phyloP scores from a whole-genome alignment of 2,113 vertebrate genomes.

The Coptodon rendalli region DNA sequence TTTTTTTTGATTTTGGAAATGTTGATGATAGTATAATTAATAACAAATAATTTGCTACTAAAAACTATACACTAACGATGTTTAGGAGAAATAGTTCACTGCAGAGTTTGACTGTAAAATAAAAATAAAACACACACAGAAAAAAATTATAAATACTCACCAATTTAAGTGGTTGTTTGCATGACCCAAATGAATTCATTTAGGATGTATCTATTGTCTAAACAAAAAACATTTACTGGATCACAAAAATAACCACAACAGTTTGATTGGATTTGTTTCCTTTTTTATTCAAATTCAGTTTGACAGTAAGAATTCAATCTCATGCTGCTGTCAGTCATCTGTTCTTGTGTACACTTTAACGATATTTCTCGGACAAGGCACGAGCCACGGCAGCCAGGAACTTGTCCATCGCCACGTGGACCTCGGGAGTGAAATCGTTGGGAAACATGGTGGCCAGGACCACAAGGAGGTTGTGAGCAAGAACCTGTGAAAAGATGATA shows the following conservation, averaged over 20 bases:
- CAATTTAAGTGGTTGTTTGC: not conserved
- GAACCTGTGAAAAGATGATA: slow-evolving; percentile 33
- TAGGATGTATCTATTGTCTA: not conserved
- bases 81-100: not conserved
- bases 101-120: not conserved
- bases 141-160: not conserved
- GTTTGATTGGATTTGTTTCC: not conserved
- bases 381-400: slow-evolving; percentile 55
- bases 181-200: not conserved
- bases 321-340: not conserved
- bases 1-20: not conserved
- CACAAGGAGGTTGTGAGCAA: slow-evolving; percentile 65
- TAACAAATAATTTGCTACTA: not conserved
- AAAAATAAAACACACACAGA: not conserved
- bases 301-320: not conserved
- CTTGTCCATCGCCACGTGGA: slow-evolving; percentile 69
- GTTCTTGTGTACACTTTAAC: slow-evolving; percentile 23
- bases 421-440: slow-evolving; percentile 60
- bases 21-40: not conserved
- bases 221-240: not conserved
- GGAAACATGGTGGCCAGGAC: slow-evolving; percentile 56
- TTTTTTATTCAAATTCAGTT: not conserved
- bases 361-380: slow-evolving; percentile 68
- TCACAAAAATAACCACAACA: not conserved
- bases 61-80: not conserved